A percentile compares a stretch with the other conserved stretches of the same genome.
Evolutionary conservation across 2,113 vertebrate genomes (phyloP).

Genomic region (Lepus europaeus): DNA sequence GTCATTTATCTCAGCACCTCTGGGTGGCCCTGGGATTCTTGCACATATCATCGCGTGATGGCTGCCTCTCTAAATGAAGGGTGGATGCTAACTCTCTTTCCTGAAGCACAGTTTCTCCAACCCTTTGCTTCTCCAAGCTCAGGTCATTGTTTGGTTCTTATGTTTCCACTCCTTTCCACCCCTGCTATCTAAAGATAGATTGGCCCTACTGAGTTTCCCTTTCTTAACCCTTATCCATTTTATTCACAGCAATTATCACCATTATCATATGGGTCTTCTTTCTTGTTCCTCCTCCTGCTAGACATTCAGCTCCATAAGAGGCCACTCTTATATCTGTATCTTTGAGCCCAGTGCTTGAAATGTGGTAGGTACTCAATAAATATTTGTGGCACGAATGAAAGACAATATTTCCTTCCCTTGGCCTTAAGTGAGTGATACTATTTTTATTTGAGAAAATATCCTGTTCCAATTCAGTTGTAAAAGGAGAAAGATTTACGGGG

Average conservation of each 20-base stretch:
- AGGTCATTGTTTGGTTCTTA: not conserved
- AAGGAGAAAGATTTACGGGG: too few relatives aligned
- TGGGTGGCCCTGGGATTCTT: not conserved
- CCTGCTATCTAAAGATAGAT: not conserved
- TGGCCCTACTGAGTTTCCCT: not conserved
- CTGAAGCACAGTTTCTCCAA: not conserved
- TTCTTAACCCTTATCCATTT: not conserved
- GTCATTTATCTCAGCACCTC: not conserved
- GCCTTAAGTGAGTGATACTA: not conserved
- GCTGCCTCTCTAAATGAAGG: not conserved
- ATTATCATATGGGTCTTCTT: not conserved
- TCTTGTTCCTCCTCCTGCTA: not conserved
- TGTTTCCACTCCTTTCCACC: not conserved
- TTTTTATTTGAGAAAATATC: not conserved
- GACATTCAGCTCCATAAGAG: not conserved
- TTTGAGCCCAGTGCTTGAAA: not conserved
- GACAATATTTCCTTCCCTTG: not conserved
- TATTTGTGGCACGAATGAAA: not conserved
- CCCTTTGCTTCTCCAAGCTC: not conserved
- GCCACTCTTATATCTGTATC: not conserved
- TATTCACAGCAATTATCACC: not conserved
- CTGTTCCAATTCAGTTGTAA: not conserved
- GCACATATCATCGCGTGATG: not conserved
- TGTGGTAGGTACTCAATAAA: not conserved
- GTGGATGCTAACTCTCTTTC: not conserved